Evolutionary conservation across 2,797 vertebrate genomes (phyloP), one percentile per base, ranked within the genome.

Genomic region (Xenopus petersii): DNA sequence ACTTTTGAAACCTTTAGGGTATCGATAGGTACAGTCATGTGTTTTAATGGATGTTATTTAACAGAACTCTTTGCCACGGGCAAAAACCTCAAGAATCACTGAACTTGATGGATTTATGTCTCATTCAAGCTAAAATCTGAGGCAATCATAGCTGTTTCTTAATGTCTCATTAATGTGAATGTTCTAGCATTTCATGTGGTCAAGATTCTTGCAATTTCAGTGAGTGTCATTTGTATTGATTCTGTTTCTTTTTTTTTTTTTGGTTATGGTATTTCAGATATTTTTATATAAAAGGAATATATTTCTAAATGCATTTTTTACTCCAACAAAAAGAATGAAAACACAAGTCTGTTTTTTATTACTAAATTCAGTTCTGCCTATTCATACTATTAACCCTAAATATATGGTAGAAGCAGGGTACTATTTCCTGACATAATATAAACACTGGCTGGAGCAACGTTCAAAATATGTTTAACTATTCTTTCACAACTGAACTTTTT

Each of bases 1-100:
- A 74, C 71, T 79, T 74, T 72, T 42, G 36, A 79, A 79, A 74
- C 71, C 76, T 79, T 74, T 79, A 79, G 76, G 76, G 71, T 74
- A 79, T 70, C 71, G 56, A 79, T 79, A 79, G 76, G 76, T 79
- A 79, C 67, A 74, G 71, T 61, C 71, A 74, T 79, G 76, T 79
- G 71, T 71, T 79, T 74, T 79, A 79, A 79, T 79, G 71, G 73
- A 73, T 79, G 76, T 79, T 79, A 79, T 70, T 79, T 79, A 79
- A 79, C 71, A 66, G 76, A 74, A 65, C 30, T 60, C 76, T 51
- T 70, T 74, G 76, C 76, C 76, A 79, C 64, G 12, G 71, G 76
- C 71, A 79, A 79, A 30, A 79, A 70, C 76, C 76, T 79, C 61
- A 46, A 79, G 71, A 79, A 79, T 65, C 24, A 70, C 76, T 70